Percentiles rank a stretch among this genome's conserved stretches.
phyloP scores from a whole-genome alignment of 2,888 invertebrate genomes.

The Galerucella pusilla region DNA sequence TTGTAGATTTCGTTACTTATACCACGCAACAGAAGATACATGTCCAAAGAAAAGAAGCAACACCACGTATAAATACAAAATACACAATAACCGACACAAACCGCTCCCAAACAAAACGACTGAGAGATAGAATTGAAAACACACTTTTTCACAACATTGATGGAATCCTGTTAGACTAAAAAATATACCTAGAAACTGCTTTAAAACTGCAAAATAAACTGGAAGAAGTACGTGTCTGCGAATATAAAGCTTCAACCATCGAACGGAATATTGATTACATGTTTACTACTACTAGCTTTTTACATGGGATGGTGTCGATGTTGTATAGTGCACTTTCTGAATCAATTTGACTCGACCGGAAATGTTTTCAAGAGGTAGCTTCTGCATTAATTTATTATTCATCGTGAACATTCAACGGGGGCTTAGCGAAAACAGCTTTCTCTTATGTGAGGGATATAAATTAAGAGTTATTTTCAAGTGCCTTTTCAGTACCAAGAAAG shows the following conservation, averaged over 20 bases:
- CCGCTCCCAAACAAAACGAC: too few relatives aligned
- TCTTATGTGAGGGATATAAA: background rate
- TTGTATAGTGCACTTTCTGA: background rate
- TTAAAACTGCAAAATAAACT: background rate
- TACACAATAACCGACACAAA: too few relatives aligned
- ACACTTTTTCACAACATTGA: background rate
- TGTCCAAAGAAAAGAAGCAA: too few relatives aligned
- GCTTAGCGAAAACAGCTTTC: background rate
- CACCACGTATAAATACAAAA: too few relatives aligned
- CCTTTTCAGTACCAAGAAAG: background rate
- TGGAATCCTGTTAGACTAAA: background rate
- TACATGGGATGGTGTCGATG: background rate
- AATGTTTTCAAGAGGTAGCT: constrained; percentile 8
- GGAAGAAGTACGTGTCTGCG: background rate
- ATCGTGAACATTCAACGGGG: background rate
- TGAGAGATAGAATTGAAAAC: background rate
- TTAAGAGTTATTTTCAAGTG: background rate
- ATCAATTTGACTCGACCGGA: constrained; percentile 8
- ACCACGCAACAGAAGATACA: too few relatives aligned
- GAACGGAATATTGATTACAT: constrained; percentile 12
- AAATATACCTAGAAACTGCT: background rate
- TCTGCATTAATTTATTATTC: background rate
- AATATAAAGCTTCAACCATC: background rate
- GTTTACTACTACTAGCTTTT: constrained; percentile 9
- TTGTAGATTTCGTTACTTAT: too few relatives aligned